Evolutionary conservation across 2,797 vertebrate species (phyloP).

Genomic region (Acipenser transmontanus): DNA sequence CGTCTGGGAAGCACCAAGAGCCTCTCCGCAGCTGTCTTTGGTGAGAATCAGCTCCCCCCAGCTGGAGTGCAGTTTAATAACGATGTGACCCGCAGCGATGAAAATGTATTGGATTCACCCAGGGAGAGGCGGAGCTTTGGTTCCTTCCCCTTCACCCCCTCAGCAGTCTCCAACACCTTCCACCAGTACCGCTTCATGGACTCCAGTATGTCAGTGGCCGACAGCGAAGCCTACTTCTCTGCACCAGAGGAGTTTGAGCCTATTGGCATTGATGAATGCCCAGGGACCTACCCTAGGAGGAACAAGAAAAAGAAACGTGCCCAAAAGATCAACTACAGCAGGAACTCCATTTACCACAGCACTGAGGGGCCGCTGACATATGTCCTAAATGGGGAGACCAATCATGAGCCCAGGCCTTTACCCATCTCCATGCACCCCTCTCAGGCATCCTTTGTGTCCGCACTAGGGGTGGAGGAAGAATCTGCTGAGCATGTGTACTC

Average conservation of each 20-base stretch:
- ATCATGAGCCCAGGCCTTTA: conserved; percentile 68
- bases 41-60: conserved; percentile 75
- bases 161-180: conserved; percentile 91
- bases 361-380: conserved; percentile 85
- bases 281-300: conserved; percentile 90
- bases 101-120: conserved; percentile 90
- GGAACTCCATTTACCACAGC: conserved; percentile 92
- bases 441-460: conserved; percentile 93
- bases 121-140: conserved; percentile 94
- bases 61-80: conserved; percentile 89
- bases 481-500: conserved; percentile 59
- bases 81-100: conserved; percentile 90
- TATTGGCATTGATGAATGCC: conserved; percentile 93
- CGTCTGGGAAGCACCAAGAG: conserved; percentile 93
- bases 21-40: conserved; percentile 84
- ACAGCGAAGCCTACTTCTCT: conserved; percentile 96
- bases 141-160: conserved; percentile 91
- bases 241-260: conserved; percentile 94
- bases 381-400: conserved; percentile 68
- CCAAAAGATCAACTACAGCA: conserved; percentile 74
- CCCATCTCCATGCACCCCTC: conserved; percentile 83
- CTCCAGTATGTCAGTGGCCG: conserved; percentile 94
- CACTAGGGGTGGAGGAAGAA: conserved; percentile 87
- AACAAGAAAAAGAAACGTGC: conserved; percentile 85
- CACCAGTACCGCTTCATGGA: conserved; percentile 94